Evolutionary conservation across 2,888 invertebrate species (phyloP), one percentile per base, ranked within the genome.

Genomic region (Gastrophysa polygoni): DNA sequence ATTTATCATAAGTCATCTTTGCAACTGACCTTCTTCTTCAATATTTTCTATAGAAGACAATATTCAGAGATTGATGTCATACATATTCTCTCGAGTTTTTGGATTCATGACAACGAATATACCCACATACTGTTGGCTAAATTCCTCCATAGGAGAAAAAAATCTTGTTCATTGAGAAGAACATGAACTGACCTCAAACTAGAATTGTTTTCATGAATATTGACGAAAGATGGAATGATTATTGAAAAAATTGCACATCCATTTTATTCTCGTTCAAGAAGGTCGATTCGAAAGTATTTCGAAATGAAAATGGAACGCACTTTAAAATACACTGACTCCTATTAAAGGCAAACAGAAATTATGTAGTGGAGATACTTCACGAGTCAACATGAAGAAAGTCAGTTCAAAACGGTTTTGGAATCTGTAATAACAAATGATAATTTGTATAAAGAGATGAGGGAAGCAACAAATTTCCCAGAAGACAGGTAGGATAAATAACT

Each of bases 261-360:
- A n/a, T n/a, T n/a, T n/a, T n/a, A n/a, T n/a, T n/a, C n/a, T n/a
- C n/a, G n/a, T n/a, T n/a, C n/a, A n/a, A n/a, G n/a, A n/a, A n/a
- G n/a, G n/a, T n/a, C n/a, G n/a, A n/a, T n/a, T n/a, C n/a, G 7
- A 24, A 24, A 24, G 24, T 5, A 5, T 24, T 24, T 24, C 24
- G 7, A 24, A 24, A 24, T 24, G 10, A 48, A 48, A 17, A 48
- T 48, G 48, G 20, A 48, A 48, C 48, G 21, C 17, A 4, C 48
- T 20, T 48, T 48, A n/a, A 48, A 48, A 48, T 48, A 48, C 14
- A 48, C 48, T 48, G 48, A 17, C 48, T 48, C 48, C 20, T 48
- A 48, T 48, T 18, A 48, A 10, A 46, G 16, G 6, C 16, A 46
- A 46, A 24, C 3, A 46, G 16, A 46, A 46, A 46, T 46, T 14